Base-by-base conservation (phyloP, 2,113 vertebrate genomes). In the Varanus komodoensis region DNA sequence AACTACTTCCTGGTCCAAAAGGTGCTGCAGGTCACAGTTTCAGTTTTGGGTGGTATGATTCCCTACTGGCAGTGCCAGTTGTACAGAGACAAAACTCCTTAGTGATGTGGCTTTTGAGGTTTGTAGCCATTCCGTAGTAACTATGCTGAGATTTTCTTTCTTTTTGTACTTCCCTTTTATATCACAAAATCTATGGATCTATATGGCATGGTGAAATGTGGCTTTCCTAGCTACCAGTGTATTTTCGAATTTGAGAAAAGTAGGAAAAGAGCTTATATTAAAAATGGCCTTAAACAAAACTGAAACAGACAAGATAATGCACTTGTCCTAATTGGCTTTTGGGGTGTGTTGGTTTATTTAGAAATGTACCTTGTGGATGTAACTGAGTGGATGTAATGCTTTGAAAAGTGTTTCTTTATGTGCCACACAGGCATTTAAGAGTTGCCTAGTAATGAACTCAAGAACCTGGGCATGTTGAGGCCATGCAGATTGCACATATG, bases 401-500 rank as follows among this genome's bases (percentile, higher is more conserved):
- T 93, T 84, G 71, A 83, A 48, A 27, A 82, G 0, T 5, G 78
- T 21, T 93, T 4, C 0, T 0, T 89, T 1, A 88, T 17, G 78
- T 87, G 38, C 23, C 84, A 93, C 25, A 25, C 89, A 64, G 11
- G 91, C 57, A 52, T 17, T 32, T 64, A 84, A 93, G 77, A 86
- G 34, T 88, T 93, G 89, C 83, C 75, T 38, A 7, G 38, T 81
- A 86, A 3, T 82, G 71, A 92, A 87, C 88, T 82, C 0, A 0
- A 90, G 83, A 78, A 29, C 17, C 81, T 89, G 88, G 48, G 82
- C 92, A 92, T 91, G 92, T 84, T 93, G 87, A 92, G 91, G 77
- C 90, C 91, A 73, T n/a, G 12, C 75, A 74, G 77, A 6, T 6
- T 91, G 73, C 89, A 71, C 79, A 61, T 64, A 88, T 0, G 0